phyloP scores from a whole-genome alignment of 2,888 invertebrate genomes.

The Carcina quercana region DNA sequence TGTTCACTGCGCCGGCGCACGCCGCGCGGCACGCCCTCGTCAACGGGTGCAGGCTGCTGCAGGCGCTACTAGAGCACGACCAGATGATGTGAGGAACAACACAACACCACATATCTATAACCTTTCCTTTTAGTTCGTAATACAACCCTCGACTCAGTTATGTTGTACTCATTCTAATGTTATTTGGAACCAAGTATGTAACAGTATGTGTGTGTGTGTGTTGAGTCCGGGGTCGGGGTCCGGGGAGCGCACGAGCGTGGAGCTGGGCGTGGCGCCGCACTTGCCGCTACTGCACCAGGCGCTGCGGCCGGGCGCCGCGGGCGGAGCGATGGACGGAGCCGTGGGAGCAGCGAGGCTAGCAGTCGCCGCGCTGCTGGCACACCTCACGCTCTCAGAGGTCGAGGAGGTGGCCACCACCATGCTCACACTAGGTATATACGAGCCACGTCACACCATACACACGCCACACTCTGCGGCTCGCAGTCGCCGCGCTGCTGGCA shows the following conservation, averaged over 20 bases:
- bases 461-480: too few species aligned
- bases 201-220: constrained; percentile 74
- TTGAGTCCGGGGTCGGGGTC: constrained; percentile 47
- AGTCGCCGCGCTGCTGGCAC: constrained; percentile 85
- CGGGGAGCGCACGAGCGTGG: constrained; percentile 34
- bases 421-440: constrained; percentile 73
- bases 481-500: constrained; percentile 86
- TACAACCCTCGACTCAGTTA: neutral
- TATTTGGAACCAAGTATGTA: constrained; percentile 60
- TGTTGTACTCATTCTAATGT: neutral
- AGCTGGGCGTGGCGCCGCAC: constrained; percentile 58
- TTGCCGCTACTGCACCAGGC: constrained; percentile 63
- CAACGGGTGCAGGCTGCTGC: constrained; percentile 86
- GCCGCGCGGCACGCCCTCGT: constrained; percentile 82
- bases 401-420: constrained; percentile 80
- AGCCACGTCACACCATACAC: constrained; percentile 84
- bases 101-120: neutral
- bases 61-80: constrained; percentile 67
- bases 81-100: constrained; percentile 11
- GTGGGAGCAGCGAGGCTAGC: constrained; percentile 44
- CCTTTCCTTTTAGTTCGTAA: neutral
- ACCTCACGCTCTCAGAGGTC: constrained; percentile 83
- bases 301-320: constrained; percentile 30
- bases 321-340: constrained; percentile 6
- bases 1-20: constrained; percentile 76